These are phyloP conservation scores for Drosophila tsacasi DNA, from an alignment of 1,140 invertebrate genomes.

Conservation along the genomic window DNA sequence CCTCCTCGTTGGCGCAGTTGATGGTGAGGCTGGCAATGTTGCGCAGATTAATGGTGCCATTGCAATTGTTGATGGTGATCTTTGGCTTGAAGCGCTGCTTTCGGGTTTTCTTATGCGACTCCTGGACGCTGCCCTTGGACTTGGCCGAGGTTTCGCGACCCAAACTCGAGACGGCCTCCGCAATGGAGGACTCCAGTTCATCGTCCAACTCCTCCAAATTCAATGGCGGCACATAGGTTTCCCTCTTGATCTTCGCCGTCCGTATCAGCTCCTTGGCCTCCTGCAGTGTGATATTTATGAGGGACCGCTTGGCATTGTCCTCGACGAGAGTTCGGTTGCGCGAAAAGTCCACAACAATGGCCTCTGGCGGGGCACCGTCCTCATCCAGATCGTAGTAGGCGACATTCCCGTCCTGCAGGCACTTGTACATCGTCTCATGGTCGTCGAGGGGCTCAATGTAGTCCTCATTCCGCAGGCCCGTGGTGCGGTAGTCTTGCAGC, in stretches of 20 bases:
- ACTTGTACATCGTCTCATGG: conserved; percentile 85
- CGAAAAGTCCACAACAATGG: conserved; percentile 86
- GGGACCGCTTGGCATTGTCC: conserved; percentile 73
- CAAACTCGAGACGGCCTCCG: conserved; percentile 77
- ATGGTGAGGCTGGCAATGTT: conserved; percentile 83
- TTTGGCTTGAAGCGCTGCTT: conserved; percentile 78
- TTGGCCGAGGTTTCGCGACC: conserved; percentile 56
- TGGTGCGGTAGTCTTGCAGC: conserved; percentile 64
- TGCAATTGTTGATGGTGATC: conserved; percentile 85
- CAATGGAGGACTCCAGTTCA: conserved; percentile 80
- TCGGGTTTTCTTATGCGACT: conserved; percentile 54
- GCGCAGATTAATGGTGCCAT: conserved; percentile 82
- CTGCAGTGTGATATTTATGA: conserved; percentile 82
- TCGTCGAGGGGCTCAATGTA: conserved; percentile 79
- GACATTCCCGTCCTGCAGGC: conserved; percentile 62
- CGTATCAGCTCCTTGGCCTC: conserved; percentile 78
- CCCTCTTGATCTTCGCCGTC: conserved; percentile 64
- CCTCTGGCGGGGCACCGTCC: conserved; percentile 82
- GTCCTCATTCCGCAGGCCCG: conserved; percentile 73
- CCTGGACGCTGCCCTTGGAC: conserved; percentile 38
- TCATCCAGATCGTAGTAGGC: conserved; percentile 55
- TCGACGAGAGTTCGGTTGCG: conserved; percentile 79
- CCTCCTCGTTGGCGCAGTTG: conserved; percentile 79
- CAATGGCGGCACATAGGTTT: conserved; percentile 64
- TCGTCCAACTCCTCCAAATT: conserved; percentile 80